Evolutionary conservation across 1,140 invertebrate genomes (phyloP).

Genomic region (Sinella curviseta): DNA sequence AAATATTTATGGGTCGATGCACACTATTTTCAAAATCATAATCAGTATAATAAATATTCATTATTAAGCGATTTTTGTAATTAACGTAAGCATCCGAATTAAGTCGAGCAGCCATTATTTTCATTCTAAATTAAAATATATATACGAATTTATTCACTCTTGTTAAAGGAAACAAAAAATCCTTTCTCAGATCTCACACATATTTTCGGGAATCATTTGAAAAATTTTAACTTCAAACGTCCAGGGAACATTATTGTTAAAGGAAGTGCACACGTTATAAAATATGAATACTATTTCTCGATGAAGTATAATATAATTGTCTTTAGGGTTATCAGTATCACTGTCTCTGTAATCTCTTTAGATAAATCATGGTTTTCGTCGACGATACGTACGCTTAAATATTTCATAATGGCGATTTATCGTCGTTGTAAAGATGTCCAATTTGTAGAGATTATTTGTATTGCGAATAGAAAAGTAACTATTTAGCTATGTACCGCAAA

Average conservation of each 20-base stretch:
- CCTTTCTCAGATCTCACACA: neutral
- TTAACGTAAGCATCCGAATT: constrained; percentile 11
- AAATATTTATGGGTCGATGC: neutral
- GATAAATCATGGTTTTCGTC: no score
- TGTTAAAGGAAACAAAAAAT: neutral
- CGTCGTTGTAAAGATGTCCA: no score
- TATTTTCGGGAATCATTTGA: neutral
- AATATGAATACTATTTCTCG: no score
- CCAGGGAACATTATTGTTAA: constrained; percentile 10
- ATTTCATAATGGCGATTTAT: no score
- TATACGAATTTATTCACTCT: neutral
- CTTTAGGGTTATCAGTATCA: no score
- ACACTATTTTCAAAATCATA: neutral
- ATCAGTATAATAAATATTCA: neutral
- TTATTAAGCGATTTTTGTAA: neutral
- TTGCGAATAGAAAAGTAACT: no score
- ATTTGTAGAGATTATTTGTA: no score
- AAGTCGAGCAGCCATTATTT: neutral
- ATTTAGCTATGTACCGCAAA: no score
- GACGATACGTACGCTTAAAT: no score
- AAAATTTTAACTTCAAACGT: neutral
- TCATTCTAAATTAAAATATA: neutral
- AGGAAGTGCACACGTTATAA: neutral
- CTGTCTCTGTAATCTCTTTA: no score
- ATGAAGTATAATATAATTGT: neutral